Evolutionary conservation across 2,113 vertebrate genomes (phyloP).

Genomic region (Anser cygnoides): DNA sequence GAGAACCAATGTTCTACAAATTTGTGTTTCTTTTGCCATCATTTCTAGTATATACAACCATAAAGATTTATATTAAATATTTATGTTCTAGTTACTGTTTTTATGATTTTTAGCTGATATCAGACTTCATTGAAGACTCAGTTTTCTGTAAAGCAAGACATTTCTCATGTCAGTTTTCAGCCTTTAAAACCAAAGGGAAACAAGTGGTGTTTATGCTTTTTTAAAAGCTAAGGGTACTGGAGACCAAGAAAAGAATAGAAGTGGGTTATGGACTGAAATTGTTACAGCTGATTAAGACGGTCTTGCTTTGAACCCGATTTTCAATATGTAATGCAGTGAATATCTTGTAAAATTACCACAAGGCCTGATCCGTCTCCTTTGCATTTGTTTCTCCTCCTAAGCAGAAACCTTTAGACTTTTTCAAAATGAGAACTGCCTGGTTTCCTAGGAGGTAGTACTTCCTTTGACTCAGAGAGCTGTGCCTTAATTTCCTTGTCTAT

Average conservation of each 20-base stretch:
- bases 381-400: background rate
- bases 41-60: background rate
- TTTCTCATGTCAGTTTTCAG: background rate
- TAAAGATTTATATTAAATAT: background rate
- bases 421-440: too few species aligned
- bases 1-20: background rate
- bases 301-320: background rate
- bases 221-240: background rate
- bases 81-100: background rate
- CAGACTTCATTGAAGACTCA: background rate
- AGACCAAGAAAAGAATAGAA: background rate
- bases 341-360: background rate
- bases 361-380: background rate
- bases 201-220: rapidly evolving
- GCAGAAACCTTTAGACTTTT: background rate
- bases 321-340: rapidly evolving
- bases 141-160: background rate
- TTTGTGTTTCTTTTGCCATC: background rate
- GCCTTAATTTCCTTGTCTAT: background rate
- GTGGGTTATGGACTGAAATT: background rate
- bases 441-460: background rate
- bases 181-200: background rate
- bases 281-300: background rate
- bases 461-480: background rate
- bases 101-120: background rate